Percentiles rank a stretch among this genome's conserved stretches.
Evolutionary conservation across 2,888 invertebrate genomes (phyloP).

Genomic region (Mermis nigrescens): DNA sequence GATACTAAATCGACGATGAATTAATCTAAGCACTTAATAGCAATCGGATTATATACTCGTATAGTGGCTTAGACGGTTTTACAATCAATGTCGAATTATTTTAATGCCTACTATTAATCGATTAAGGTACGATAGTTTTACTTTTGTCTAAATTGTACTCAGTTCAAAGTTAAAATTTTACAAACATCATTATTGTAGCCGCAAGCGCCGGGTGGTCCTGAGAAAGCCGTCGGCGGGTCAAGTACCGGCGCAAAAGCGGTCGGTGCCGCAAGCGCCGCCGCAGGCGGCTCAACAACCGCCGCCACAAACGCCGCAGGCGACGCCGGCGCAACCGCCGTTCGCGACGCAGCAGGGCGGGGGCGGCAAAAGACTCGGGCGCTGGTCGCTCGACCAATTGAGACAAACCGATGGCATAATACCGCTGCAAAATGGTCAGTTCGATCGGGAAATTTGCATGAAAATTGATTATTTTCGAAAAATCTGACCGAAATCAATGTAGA

Average conservation of each 20-base stretch:
- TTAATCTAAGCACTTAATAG: too few relatives aligned
- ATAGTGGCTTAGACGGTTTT: too few relatives aligned
- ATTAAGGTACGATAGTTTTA: too few relatives aligned
- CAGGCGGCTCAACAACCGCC: neutral
- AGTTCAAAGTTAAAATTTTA: too few relatives aligned
- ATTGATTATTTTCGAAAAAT: constrained; percentile 4
- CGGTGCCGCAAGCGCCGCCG: neutral
- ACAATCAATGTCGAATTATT: too few relatives aligned
- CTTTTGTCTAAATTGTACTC: too few relatives aligned
- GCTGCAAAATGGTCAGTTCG: constrained; percentile 9
- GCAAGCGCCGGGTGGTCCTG: neutral
- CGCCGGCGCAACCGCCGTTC: constrained; percentile 3
- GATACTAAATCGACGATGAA: too few relatives aligned
- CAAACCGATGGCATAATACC: constrained; percentile 29
- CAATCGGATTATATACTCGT: too few relatives aligned
- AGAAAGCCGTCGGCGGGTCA: neutral
- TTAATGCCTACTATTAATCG: too few relatives aligned
- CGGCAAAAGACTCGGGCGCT: constrained; percentile 20
- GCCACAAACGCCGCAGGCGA: too few relatives aligned
- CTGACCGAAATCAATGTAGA: constrained; percentile 33
- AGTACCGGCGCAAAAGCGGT: neutral
- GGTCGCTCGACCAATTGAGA: constrained; percentile 31
- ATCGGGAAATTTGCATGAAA: too few relatives aligned
- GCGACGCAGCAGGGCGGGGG: neutral
- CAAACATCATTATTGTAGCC: too few relatives aligned